Percentiles rank a stretch among this genome's conserved stretches.
Evolutionary conservation across 2,113 vertebrate species (phyloP).

Genomic region (Hippocampus mohnikei): DNA sequence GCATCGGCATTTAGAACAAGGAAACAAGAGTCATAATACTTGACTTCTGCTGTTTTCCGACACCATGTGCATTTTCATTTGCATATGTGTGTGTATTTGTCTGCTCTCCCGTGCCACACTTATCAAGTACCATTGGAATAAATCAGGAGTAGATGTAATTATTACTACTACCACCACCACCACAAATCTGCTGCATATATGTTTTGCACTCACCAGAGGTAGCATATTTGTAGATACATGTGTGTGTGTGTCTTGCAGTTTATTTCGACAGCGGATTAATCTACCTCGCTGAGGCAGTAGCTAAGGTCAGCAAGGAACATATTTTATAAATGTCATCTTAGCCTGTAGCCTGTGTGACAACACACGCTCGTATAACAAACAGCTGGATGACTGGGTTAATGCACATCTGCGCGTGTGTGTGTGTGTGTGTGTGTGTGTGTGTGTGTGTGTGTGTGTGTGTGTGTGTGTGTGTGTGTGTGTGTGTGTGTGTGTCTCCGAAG

Average conservation of each 20-base stretch:
- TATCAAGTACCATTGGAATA: slow-evolving; percentile 40
- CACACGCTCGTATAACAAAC: slow-evolving; percentile 63
- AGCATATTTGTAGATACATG: slow-evolving; percentile 3
- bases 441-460: not conserved
- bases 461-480: too few species aligned
- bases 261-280: slow-evolving; percentile 77
- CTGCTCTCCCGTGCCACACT: slow-evolving; percentile 23
- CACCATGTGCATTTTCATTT: not conserved
- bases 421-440: not conserved
- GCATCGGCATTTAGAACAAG: not conserved
- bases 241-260: slow-evolving; percentile 30
- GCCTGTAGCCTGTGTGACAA: slow-evolving; percentile 65
- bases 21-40: not conserved
- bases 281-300: slow-evolving; percentile 71
- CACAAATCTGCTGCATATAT: slow-evolving; percentile 45
- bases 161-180: slow-evolving; percentile 40
- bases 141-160: slow-evolving; percentile 52
- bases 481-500: slow-evolving; percentile 22
- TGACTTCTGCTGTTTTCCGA: not conserved
- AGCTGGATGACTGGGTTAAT: slow-evolving; percentile 44
- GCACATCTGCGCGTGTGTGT: slow-evolving; percentile 4
- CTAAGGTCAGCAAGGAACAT: slow-evolving; percentile 72
- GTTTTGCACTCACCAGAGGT: slow-evolving; percentile 34
- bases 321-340: slow-evolving; percentile 75
- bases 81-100: slow-evolving; percentile 1